Percentiles rank a stretch among this genome's conserved stretches.
Conservation (phyloP, 2,888 invertebrate species). For the Agriopis aurantiaria region DNA sequence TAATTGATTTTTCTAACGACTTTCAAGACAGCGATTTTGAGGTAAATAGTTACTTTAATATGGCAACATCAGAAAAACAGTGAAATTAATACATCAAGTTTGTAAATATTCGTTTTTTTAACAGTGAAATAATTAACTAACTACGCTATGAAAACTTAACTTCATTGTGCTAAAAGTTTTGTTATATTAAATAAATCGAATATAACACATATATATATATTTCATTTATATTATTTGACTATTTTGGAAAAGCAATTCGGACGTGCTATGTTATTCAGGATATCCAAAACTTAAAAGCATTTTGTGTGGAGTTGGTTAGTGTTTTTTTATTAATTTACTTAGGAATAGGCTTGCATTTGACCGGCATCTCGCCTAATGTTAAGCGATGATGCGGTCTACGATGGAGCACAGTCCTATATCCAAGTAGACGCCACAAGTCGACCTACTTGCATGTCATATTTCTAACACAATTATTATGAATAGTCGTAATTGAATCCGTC, state of each 20-base stretch:
- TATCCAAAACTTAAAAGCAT: no score
- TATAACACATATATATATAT: slow-evolving; percentile 7
- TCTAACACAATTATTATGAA: no score
- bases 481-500: no score
- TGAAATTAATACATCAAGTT: slow-evolving; percentile 31
- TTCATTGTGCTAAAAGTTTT: slow-evolving; percentile 52
- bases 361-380: no score
- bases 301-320: no score
- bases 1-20: slow-evolving; percentile 32
- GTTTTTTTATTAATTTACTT: no score
- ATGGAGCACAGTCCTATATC: no score
- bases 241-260: slow-evolving; percentile 55
- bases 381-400: no score
- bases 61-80: slow-evolving; percentile 77
- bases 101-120: slow-evolving; percentile 42
- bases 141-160: slow-evolving; percentile 69
- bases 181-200: slow-evolving; percentile 9
- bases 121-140: slow-evolving; percentile 61
- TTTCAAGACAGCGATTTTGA: slow-evolving; percentile 67
- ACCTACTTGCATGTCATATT: no score
- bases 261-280: no score
- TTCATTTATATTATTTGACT: slow-evolving; percentile 51
- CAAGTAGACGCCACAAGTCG: no score
- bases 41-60: slow-evolving; percentile 80
- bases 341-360: no score